A percentile compares a stretch with the other conserved stretches of the same genome.
Evolutionary conservation across 2,888 invertebrate genomes (phyloP).

Genomic region (Lithophane ornitopus): DNA sequence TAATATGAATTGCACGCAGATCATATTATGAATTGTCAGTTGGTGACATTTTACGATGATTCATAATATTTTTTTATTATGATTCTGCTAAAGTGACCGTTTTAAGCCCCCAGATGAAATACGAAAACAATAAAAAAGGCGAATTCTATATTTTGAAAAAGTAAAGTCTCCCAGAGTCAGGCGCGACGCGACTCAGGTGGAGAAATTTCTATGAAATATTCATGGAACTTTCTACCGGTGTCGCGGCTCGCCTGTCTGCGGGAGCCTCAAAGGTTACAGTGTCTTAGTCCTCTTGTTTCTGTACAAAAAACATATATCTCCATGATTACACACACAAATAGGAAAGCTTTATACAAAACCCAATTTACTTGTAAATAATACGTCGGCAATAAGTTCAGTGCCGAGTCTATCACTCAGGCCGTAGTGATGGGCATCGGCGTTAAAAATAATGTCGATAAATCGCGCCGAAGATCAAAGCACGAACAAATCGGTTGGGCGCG

Average conservation of each 20-base stretch:
- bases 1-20: too few species aligned
- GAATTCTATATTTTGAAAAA: neutral
- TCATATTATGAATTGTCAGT: too few species aligned
- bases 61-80: too few species aligned
- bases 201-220: too few species aligned
- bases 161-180: too few species aligned
- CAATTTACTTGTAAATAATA: conserved; percentile 69
- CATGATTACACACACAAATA: conserved; percentile 42
- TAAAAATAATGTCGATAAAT: conserved; percentile 91
- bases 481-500: conserved; percentile 87
- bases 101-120: too few species aligned
- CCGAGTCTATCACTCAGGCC: conserved; percentile 82
- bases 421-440: conserved; percentile 88
- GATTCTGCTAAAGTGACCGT: too few species aligned
- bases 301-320: conserved; percentile 19
- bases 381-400: conserved; percentile 71
- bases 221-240: too few species aligned
- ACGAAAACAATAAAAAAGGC: neutral
- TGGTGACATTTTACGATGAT: too few species aligned
- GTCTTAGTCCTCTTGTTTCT: neutral
- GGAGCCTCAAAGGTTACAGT: neutral
- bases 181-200: too few species aligned
- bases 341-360: conserved; percentile 50
- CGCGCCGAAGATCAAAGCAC: conserved; percentile 88
- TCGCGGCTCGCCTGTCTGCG: too few species aligned